phyloP scores from a whole-genome alignment of 2,888 invertebrate genomes.

The Teleiodes luculella region DNA sequence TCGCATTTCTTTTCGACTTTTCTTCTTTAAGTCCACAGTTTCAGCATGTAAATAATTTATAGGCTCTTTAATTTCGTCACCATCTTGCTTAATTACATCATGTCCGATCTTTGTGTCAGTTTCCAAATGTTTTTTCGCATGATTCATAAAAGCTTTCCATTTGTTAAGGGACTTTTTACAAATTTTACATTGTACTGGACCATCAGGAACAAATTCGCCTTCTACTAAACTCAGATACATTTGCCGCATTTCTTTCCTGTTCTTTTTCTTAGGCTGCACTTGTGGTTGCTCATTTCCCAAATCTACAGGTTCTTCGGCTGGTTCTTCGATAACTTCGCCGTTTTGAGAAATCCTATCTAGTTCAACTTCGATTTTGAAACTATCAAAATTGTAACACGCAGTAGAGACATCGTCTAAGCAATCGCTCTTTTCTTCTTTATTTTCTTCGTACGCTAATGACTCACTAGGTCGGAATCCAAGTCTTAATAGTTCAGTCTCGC shows the following conservation, averaged over 20 bases:
- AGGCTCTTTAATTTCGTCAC: too few relatives aligned
- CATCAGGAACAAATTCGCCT: constrained; percentile 27
- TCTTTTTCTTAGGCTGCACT: background rate
- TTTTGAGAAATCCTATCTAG: constrained; percentile 14
- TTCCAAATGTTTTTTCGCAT: constrained; percentile 34
- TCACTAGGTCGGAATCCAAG: constrained; percentile 1
- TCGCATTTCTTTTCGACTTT: background rate
- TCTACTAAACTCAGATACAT: constrained; percentile 35
- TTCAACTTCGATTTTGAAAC: constrained; percentile 19
- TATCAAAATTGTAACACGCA: constrained; percentile 15
- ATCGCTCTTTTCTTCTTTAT: background rate
- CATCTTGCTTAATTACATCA: too few relatives aligned
- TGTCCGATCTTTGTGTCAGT: too few relatives aligned
- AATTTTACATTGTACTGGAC: constrained; percentile 34
- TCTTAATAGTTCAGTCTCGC: constrained; percentile 20
- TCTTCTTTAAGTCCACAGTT: background rate
- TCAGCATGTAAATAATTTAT: background rate
- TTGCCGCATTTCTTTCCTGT: constrained; percentile 25
- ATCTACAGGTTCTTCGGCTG: background rate
- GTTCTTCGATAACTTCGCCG: constrained; percentile 3
- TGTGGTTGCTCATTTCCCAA: background rate
- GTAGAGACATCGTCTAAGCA: constrained; percentile 2
- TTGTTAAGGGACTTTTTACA: constrained; percentile 34
- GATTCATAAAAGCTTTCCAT: constrained; percentile 38
- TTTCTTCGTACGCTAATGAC: background rate